A percentile compares a stretch with the other conserved stretches of the same genome.
Evolutionary conservation across 2,113 vertebrate species (phyloP).

Genomic region (Brachypodius melanocephalos): DNA sequence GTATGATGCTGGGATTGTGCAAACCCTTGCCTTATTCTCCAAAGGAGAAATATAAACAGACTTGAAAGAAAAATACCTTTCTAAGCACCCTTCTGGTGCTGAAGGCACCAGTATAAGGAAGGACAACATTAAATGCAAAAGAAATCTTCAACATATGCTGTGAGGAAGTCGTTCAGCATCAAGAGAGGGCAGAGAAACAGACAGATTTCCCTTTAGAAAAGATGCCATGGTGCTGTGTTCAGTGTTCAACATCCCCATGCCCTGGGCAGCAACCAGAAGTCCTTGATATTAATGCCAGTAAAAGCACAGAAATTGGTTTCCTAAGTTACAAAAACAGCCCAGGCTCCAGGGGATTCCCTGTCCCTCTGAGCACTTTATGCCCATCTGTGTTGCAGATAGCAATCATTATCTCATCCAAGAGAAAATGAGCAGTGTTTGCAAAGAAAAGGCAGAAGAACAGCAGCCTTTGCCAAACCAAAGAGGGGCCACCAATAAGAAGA

Average conservation of each 20-base stretch:
- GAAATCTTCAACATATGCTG: background rate
- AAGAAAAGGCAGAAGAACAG: background rate
- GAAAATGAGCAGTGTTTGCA: slow-evolving; percentile 5
- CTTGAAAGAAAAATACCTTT: background rate
- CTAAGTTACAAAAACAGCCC: background rate
- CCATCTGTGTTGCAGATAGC: slow-evolving; percentile 7
- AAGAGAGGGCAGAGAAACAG: background rate
- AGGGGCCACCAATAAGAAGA: background rate
- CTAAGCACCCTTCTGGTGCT: background rate
- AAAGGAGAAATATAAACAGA: background rate
- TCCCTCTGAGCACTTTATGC: background rate
- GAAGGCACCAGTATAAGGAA: background rate
- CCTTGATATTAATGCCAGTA: background rate
- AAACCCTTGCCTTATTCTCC: background rate
- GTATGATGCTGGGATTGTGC: background rate
- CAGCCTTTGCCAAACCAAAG: background rate
- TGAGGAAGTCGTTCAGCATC: background rate
- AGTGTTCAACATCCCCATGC: background rate
- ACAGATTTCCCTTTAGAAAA: background rate
- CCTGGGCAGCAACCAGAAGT: background rate
- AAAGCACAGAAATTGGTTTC: background rate
- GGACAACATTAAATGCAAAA: background rate
- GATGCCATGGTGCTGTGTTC: background rate
- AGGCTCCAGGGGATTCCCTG: background rate
- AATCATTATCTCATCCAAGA: slow-evolving; percentile 8